These are phyloP conservation scores for Centroberyx gerrardi DNA, from an alignment of 2,797 vertebrate species.

Conservation along the genomic window DNA sequence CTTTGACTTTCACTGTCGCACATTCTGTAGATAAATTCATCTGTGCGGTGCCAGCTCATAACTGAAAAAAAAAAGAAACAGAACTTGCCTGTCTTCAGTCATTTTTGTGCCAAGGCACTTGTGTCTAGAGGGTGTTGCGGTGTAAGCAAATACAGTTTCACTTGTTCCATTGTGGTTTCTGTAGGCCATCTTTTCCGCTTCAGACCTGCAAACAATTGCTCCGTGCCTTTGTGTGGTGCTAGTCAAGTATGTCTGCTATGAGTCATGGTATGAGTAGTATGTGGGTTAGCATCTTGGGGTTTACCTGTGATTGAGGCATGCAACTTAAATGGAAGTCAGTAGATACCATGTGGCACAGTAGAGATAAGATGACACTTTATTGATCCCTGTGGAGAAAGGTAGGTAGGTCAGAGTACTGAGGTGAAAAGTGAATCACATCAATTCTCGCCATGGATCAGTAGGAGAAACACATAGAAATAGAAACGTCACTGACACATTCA, in stretches of 20 bases:
- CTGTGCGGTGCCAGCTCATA: background rate
- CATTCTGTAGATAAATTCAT: background rate
- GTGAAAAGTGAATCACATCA: too few relatives aligned
- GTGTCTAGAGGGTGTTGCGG: background rate
- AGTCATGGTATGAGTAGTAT: constrained; percentile 27
- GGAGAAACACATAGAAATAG: too few relatives aligned
- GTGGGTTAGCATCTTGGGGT: background rate
- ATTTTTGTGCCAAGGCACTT: background rate
- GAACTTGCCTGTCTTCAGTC: background rate
- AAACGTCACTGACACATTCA: too few relatives aligned
- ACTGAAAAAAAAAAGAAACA: background rate
- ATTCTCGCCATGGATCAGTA: too few relatives aligned
- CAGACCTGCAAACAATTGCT: constrained; percentile 8
- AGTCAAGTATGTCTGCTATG: constrained; percentile 35
- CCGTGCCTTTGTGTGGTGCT: background rate
- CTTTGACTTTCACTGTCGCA: background rate
- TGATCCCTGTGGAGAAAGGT: too few relatives aligned
- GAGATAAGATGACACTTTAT: too few relatives aligned
- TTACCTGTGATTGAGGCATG: constrained; percentile 17
- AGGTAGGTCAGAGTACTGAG: too few relatives aligned
- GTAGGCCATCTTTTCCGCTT: constrained; percentile 6
- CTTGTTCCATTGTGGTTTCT: constrained; percentile 50
- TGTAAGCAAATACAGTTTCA: constrained; percentile 37
- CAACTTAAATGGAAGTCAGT: background rate
- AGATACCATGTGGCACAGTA: too few relatives aligned